phyloP scores from a whole-genome alignment of 1,140 invertebrate genomes.

The Mizuhopecten yessoensis region DNA sequence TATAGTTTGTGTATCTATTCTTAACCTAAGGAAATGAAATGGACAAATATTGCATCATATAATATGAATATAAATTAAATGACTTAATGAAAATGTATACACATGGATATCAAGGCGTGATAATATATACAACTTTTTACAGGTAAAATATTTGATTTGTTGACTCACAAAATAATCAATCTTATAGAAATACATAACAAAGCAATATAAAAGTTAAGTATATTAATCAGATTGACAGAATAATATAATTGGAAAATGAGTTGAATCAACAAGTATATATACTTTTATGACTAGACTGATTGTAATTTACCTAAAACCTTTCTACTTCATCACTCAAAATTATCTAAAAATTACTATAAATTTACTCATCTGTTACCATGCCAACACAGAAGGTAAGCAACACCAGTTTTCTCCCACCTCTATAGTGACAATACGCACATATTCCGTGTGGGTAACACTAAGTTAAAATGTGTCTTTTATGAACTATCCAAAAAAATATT shows the following conservation, averaged over 20 bases:
- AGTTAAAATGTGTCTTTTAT: no score
- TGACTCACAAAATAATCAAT: background rate
- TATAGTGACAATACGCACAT: no score
- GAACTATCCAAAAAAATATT: no score
- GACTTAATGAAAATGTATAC: slow-evolving; percentile 28
- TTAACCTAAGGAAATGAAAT: no score
- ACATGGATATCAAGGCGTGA: background rate
- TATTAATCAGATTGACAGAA: no score
- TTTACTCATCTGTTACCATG: no score
- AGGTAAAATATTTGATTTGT: slow-evolving; percentile 4
- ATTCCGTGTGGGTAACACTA: no score
- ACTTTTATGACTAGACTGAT: slow-evolving; percentile 15
- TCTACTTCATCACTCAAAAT: background rate
- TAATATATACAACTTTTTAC: slow-evolving; percentile 21
- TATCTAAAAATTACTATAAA: background rate
- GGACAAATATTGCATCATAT: background rate
- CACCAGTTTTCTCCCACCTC: no score
- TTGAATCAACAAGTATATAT: background rate
- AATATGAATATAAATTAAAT: slow-evolving; percentile 34
- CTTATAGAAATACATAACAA: no score
- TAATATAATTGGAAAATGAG: background rate
- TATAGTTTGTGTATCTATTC: no score
- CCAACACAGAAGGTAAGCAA: background rate
- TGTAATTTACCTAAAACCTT: background rate
- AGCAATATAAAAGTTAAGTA: no score